phyloP scores from a whole-genome alignment of 1,140 invertebrate species.

The Bradysia coprophila region DNA sequence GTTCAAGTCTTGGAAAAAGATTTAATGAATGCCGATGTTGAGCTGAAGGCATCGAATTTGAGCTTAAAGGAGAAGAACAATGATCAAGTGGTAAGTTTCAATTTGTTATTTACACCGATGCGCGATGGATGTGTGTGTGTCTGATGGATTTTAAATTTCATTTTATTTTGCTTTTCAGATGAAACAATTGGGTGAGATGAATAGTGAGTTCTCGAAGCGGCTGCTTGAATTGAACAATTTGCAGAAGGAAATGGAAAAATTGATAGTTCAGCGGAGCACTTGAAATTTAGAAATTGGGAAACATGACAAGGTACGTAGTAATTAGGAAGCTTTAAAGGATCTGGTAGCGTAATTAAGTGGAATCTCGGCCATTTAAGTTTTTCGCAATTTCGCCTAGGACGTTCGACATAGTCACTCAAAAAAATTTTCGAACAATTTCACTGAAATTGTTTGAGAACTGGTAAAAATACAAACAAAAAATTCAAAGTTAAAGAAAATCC shows the following conservation, averaged over 20 bases:
- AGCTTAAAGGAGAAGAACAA: constrained; percentile 21
- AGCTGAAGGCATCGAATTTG: constrained; percentile 20
- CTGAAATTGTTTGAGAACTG: neutral
- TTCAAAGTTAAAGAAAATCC: neutral
- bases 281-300: constrained; percentile 14
- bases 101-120: too few relatives aligned
- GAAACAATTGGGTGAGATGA: constrained; percentile 18
- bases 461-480: neutral
- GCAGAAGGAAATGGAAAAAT: constrained; percentile 34
- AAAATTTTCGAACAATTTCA: neutral
- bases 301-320: neutral
- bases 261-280: constrained; percentile 21
- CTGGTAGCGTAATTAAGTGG: too few relatives aligned
- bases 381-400: neutral
- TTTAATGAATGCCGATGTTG: constrained; percentile 19
- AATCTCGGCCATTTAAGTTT: too few relatives aligned
- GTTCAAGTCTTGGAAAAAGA: constrained; percentile 20
- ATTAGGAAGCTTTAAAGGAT: too few relatives aligned
- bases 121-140: neutral
- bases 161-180: constrained; percentile 9
- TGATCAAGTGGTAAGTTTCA: constrained; percentile 17
- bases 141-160: neutral
- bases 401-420: neutral
- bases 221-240: constrained; percentile 20
- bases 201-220: constrained; percentile 18